Evolutionary conservation across 2,797 vertebrate species (phyloP), one percentile per base, ranked within the genome.

Genomic region (Acrossocheilus wenchowensis): DNA sequence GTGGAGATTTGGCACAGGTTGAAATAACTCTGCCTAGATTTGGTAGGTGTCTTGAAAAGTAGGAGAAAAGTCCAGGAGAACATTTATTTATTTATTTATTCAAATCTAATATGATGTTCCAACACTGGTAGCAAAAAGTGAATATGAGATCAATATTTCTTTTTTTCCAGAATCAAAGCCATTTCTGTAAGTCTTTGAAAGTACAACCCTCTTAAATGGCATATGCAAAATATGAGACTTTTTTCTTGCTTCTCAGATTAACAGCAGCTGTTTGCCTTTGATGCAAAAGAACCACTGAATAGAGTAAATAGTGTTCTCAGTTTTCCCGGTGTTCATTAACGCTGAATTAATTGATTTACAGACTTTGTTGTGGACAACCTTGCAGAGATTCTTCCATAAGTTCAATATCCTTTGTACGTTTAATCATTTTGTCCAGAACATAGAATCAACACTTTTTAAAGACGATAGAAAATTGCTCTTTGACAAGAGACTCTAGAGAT

Each of bases 271-370:
- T 84, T 84, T 74, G 52, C 15, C 54, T 74, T 83, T 62, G 43
- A 34, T 74, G 19, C 54, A 43, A 74, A 83, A 48, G 5, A 62
- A 45, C 26, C 8, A 2, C 10, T 62, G 77, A 62, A 62, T 17
- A 17, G 54, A 36, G 17, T 45, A 30, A 74, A 75, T 48, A 36
- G 12, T 14, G 19, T 75, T 83, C 3, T 34, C 11, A 23, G 9
- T 34, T 19, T 74, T 75, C 21, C 54, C 6, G 1, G 45, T 6
- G 11, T 71, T 69, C 62, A 84, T 84, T 78, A 84, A 30, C 17
- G 1, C 74, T 69, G 11, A 78, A 57, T 85, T 71, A 85, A 85
- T 78, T 85, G 83, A 69, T 78, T 78, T 69, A 23, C 36, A 78
- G 48, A 72, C 66, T 60, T 50, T 77, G 15, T 72, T 4, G 5